phyloP scores from a whole-genome alignment of 2,113 vertebrate species.

The Butorides virescens region DNA sequence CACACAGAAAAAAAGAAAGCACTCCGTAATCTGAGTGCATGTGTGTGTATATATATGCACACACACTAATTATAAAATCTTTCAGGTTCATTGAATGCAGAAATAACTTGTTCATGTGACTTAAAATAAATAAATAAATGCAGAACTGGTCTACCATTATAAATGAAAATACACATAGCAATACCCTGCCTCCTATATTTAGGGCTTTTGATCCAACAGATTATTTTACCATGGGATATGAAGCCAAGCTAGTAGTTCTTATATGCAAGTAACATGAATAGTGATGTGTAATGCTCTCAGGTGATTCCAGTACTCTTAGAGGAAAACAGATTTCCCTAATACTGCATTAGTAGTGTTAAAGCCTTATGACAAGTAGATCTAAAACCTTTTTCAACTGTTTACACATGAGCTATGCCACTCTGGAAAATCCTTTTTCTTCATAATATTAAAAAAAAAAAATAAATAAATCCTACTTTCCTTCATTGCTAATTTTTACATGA shows the following conservation, averaged over 20 bases:
- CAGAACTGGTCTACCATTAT: not conserved
- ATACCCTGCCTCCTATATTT: not conserved
- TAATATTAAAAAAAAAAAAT: not conserved
- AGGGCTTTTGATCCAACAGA: not conserved
- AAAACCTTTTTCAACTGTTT: not conserved
- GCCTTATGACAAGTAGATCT: not conserved
- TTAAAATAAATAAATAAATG: not conserved
- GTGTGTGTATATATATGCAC: not conserved
- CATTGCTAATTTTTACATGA: not conserved
- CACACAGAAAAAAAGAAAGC: not conserved
- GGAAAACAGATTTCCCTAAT: not conserved
- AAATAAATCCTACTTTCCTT: not conserved
- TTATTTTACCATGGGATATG: not conserved
- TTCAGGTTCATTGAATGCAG: not conserved
- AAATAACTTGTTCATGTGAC: not conserved
- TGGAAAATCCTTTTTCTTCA: not conserved
- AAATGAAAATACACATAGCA: not conserved
- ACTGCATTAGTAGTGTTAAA: not conserved
- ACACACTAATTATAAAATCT: not conserved
- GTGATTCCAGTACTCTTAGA: not conserved
- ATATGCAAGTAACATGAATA: not conserved
- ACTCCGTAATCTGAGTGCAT: not conserved
- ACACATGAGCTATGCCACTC: rapidly evolving
- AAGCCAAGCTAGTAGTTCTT: not conserved
- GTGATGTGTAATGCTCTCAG: not conserved